A percentile compares a stretch with the other conserved stretches of the same genome.
These are phyloP conservation scores for Hedychridium roseum DNA, from an alignment of 2,888 invertebrate genomes.

Conservation along the genomic window DNA sequence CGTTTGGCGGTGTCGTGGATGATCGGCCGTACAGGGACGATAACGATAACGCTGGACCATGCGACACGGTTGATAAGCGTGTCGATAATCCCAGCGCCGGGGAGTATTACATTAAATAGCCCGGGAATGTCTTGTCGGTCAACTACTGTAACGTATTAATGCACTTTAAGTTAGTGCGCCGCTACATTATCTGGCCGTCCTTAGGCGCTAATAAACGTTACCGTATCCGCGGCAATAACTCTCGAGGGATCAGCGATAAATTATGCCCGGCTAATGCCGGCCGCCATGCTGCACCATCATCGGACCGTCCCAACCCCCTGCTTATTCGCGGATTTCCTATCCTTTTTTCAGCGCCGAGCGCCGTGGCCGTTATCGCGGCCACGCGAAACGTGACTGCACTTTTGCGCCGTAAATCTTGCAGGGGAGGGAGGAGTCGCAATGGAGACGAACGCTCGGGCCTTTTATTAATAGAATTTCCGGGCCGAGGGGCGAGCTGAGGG, in stretches of 20 bases:
- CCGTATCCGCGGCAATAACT: conserved; percentile 37
- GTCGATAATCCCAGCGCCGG: too few relatives aligned
- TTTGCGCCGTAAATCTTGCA: too few relatives aligned
- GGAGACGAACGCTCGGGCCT: not conserved
- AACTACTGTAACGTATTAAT: conserved; percentile 30
- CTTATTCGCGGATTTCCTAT: too few relatives aligned
- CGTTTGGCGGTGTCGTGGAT: too few relatives aligned
- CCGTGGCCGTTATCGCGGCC: too few relatives aligned
- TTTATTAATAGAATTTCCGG: not conserved
- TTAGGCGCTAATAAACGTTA: conserved; percentile 35
- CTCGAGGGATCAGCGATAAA: conserved; percentile 33
- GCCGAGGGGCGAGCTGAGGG: not conserved
- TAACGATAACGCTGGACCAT: conserved; percentile 16
- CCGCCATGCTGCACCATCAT: conserved; percentile 29
- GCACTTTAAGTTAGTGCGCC: conserved; percentile 35
- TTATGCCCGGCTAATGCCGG: conserved; percentile 30
- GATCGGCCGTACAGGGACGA: too few relatives aligned
- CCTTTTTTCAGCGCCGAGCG: too few relatives aligned
- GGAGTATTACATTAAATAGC: conserved; percentile 41
- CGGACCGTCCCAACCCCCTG: too few relatives aligned
- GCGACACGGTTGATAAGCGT: too few relatives aligned
- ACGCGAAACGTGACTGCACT: too few relatives aligned
- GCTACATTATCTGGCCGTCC: conserved; percentile 34
- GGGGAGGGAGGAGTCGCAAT: too few relatives aligned
- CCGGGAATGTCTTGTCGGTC: conserved; percentile 23